These are phyloP conservation scores for Prunella himalayana DNA, from an alignment of 2,113 vertebrate species.

Conservation along the genomic window DNA sequence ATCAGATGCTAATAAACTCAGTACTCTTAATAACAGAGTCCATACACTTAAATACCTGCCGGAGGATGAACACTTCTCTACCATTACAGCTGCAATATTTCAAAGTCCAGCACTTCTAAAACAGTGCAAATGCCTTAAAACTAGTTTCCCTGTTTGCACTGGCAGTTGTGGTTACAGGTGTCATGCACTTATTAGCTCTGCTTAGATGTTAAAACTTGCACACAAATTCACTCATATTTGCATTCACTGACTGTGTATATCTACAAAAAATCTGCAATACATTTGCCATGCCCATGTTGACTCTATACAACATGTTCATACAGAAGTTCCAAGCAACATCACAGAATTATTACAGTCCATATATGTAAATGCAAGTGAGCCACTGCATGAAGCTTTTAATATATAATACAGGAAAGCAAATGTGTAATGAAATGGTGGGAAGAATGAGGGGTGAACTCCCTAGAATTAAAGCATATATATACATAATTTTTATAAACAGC, in stretches of 20 bases:
- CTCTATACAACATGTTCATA: constrained; percentile 41
- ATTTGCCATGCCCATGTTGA: constrained; percentile 12
- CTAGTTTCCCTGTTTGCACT: background rate
- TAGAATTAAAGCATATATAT: background rate
- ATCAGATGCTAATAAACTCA: constrained; percentile 16
- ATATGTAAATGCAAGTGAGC: constrained; percentile 46
- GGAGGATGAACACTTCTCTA: background rate
- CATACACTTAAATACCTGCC: background rate
- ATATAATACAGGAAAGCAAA: background rate
- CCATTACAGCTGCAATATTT: background rate
- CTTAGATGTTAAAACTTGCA: constrained; percentile 31
- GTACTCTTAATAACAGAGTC: constrained; percentile 1
- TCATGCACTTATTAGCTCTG: background rate
- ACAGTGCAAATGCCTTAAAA: background rate
- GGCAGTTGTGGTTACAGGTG: constrained; percentile 39
- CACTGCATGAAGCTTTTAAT: constrained; percentile 20
- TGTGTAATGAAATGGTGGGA: constrained; percentile 27
- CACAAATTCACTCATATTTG: constrained; percentile 16
- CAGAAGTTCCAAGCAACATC: constrained; percentile 41
- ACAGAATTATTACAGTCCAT: constrained; percentile 16
- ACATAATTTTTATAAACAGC: background rate
- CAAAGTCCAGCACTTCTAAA: background rate
- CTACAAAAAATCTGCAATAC: constrained; percentile 21
- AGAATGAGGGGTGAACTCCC: constrained; percentile 32
- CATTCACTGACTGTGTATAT: constrained; percentile 26